phyloP scores from a whole-genome alignment of 2,888 invertebrate species.

The Imbricaverruca yamaguchii region DNA sequence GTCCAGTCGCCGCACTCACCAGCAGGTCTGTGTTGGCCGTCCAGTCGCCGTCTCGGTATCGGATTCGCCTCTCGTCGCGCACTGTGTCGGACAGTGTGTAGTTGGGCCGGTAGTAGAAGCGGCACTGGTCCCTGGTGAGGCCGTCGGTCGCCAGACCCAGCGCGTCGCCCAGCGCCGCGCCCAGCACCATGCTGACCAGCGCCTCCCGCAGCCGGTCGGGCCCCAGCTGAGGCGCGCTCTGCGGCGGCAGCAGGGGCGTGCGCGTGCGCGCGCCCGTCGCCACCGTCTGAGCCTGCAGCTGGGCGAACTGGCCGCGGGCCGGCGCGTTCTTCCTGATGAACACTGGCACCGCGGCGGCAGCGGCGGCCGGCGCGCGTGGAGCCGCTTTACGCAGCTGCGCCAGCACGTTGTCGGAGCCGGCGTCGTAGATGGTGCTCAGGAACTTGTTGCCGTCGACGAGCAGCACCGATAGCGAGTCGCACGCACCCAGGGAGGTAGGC shows the following conservation, averaged over 20 bases:
- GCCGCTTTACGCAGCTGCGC: not conserved
- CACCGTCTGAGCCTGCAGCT: conserved; percentile 30
- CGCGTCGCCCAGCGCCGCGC: conserved; percentile 43
- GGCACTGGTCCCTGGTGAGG: conserved; percentile 40
- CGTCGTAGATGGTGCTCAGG: conserved; percentile 3
- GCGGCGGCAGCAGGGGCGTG: conserved; percentile 32
- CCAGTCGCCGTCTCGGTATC: conserved; percentile 40
- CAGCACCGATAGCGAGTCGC: not conserved
- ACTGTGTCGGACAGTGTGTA: conserved; percentile 38
- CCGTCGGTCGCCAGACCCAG: conserved; percentile 41
- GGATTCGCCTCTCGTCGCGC: conserved; percentile 40
- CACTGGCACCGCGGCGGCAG: not conserved
- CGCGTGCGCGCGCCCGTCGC: conserved; percentile 30
- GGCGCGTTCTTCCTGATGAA: conserved; percentile 11
- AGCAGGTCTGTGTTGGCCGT: conserved; percentile 42
- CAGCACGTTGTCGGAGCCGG: conserved; percentile 11
- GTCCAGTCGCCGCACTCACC: conserved; percentile 42
- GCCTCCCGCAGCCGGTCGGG: conserved; percentile 31
- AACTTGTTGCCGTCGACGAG: conserved; percentile 22
- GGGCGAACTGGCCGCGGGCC: conserved; percentile 18
- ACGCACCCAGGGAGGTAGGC: not conserved
- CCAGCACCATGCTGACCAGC: conserved; percentile 40
- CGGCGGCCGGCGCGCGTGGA: not conserved
- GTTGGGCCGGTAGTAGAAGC: conserved; percentile 39
- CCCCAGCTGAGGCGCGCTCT: conserved; percentile 27